These are phyloP conservation scores for Caretta caretta DNA, from an alignment of 2,113 vertebrate genomes.

Conservation along the genomic window DNA sequence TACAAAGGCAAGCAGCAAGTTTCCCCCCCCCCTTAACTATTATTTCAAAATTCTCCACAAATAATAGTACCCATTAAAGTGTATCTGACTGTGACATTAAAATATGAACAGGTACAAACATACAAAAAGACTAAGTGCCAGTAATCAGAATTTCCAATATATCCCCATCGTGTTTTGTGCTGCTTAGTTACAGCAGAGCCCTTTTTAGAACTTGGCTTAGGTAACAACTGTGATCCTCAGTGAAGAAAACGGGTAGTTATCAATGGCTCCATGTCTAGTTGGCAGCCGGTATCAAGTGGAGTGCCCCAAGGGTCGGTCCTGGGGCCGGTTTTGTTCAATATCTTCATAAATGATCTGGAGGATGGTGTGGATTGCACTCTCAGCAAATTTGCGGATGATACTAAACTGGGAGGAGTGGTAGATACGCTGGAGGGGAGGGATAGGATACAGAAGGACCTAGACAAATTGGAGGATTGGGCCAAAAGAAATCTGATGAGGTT, in stretches of 20 bases:
- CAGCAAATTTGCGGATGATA: too few relatives aligned
- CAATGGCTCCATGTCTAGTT: too few relatives aligned
- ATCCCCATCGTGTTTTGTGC: background rate
- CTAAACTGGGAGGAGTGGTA: too few relatives aligned
- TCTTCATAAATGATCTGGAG: too few relatives aligned
- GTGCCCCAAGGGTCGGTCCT: too few relatives aligned
- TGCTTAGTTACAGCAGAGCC: background rate
- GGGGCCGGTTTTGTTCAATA: too few relatives aligned
- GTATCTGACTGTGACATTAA: fast-evolving
- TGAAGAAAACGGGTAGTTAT: fast-evolving
- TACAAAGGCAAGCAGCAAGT: background rate
- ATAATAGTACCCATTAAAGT: background rate
- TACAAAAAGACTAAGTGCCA: background rate
- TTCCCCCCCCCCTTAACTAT: background rate
- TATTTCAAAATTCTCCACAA: background rate
- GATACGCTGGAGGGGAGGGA: too few relatives aligned
- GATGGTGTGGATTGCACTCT: too few relatives aligned
- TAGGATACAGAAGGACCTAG: too few relatives aligned
- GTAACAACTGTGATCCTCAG: background rate
- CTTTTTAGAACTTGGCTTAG: background rate
- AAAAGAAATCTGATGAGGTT: too few relatives aligned
- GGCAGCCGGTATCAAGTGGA: too few relatives aligned
- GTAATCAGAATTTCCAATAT: fast-evolving
- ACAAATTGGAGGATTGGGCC: too few relatives aligned
- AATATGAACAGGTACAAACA: background rate